Base-by-base conservation (phyloP, 2,797 vertebrate genomes). In the Poecilia wingei region DNA sequence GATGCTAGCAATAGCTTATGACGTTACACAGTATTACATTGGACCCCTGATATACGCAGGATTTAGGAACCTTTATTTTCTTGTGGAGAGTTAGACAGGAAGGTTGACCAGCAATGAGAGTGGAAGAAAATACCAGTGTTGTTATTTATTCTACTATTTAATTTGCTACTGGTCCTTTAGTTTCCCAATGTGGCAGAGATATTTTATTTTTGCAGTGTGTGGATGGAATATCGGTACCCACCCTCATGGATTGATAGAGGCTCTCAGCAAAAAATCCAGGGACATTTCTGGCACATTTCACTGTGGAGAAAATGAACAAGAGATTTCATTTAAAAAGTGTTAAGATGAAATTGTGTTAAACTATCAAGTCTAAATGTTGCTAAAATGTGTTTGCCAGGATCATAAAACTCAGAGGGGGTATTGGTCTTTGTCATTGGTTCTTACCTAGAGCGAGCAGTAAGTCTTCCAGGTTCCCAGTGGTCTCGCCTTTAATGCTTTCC, bases 401-500 rank as follows among this genome's bases (percentile, higher is more conserved):
- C 3, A 41, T 31, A n/a, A 59, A 43, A 3, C 6, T 3, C 25
- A 53, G 55, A 73, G 13, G 25, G n/a, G 79, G 43, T 9, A 16
- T 4, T 41, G 53, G 18, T 59, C 16, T 39, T 72, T 77, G 55
- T 68, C 13, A 8, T 0, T 8, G 10, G 25, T 41, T 84, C 96
- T 95, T 94, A 99, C 98, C 98, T 49, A 98, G 92, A 79, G 98
- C 97, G 36, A 99, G 86, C 39, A 99, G 95, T 22, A 98, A 87
- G 49, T 95, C 95, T 92, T 98, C 97, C 88, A 99, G 79, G 79
- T 97, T 96, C 3, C 98, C 98, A 2, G 96, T 97, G 33, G 97
- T 98, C 93, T 99, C 98, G 3, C 96, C 95, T 91, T 96, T 94
- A 77, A 99, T 94, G 84, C 97, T 98, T 86, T 98, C 97, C 89